Conservation (phyloP, 1,140 invertebrate genomes). For the Drosophila micromelanica region DNA sequence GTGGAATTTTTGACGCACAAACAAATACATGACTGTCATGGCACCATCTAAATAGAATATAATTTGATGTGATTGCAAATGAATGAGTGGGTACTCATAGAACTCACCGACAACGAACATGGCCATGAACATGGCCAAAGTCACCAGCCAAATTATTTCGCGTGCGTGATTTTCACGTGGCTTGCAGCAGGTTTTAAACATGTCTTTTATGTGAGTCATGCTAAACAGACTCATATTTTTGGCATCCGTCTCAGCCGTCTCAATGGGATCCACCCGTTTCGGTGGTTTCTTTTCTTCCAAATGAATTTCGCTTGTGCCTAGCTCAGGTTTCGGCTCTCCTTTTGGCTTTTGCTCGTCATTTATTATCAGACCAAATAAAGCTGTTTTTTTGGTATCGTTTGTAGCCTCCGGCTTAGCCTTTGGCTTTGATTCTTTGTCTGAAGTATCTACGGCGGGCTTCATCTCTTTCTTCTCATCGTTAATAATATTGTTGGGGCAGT, state of each 20-base stretch:
- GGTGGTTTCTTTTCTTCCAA: background rate
- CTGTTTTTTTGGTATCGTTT: background rate
- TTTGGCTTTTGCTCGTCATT: background rate
- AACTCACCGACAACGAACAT: conserved; percentile 85
- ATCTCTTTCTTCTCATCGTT: background rate
- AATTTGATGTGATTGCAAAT: background rate
- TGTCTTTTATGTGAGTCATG: conserved; percentile 86
- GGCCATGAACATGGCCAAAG: conserved; percentile 85
- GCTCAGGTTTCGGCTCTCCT: background rate
- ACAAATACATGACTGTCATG: conserved; percentile 86
- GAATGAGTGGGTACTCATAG: background rate
- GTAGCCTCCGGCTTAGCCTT: background rate
- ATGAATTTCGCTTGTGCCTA: background rate
- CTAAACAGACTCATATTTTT: conserved; percentile 85
- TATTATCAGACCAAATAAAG: background rate
- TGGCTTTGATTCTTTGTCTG: background rate
- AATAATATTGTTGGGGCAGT: background rate
- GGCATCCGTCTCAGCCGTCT: background rate
- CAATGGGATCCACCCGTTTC: background rate
- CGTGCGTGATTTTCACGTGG: conserved; percentile 86
- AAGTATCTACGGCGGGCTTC: background rate
- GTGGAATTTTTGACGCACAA: conserved; percentile 87
- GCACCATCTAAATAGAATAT: conserved; percentile 61
- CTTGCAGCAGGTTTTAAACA: conserved; percentile 87
- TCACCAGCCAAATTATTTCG: conserved; percentile 86